Evolutionary conservation across 2,113 vertebrate species (phyloP).

Genomic region (Gasterosteus aculeatus): DNA sequence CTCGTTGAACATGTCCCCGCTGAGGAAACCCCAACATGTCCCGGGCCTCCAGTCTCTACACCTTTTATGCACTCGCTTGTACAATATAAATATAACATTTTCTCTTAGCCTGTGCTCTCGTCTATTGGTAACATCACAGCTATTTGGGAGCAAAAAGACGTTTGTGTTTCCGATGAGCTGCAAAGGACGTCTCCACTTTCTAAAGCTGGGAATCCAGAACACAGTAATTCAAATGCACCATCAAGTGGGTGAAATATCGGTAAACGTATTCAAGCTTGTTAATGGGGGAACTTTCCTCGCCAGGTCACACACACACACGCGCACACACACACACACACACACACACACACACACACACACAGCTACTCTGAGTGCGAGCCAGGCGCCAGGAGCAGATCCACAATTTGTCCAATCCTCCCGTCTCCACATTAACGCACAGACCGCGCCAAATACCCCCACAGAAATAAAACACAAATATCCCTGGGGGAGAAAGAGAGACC

Average conservation of each 20-base stretch:
- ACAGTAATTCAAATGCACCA: conserved; percentile 40
- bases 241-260: conserved; percentile 27
- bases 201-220: conserved; percentile 14
- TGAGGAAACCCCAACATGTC: conserved; percentile 17
- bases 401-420: conserved; percentile 55
- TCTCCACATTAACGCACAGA: conserved; percentile 55
- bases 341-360: conserved; percentile 37
- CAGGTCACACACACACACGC: conserved; percentile 21
- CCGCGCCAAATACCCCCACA: conserved; percentile 56
- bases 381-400: conserved; percentile 61
- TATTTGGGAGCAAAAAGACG: conserved; percentile 30
- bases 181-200: conserved; percentile 32
- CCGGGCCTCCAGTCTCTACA: not conserved
- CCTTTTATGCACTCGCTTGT: not conserved
- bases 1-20: conserved; percentile 5
- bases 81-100: not conserved
- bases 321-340: conserved; percentile 7
- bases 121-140: conserved; percentile 5
- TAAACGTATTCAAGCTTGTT: conserved; percentile 38
- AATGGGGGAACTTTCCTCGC: conserved; percentile 36
- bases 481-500: conserved; percentile 44
- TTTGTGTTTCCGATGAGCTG: conserved; percentile 30
- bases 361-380: conserved; percentile 36
- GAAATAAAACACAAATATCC: conserved; percentile 61
- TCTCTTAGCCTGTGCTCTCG: not conserved